Evolutionary conservation across 1,140 invertebrate species (phyloP).

Genomic region (Acromyrmex echinatior): DNA sequence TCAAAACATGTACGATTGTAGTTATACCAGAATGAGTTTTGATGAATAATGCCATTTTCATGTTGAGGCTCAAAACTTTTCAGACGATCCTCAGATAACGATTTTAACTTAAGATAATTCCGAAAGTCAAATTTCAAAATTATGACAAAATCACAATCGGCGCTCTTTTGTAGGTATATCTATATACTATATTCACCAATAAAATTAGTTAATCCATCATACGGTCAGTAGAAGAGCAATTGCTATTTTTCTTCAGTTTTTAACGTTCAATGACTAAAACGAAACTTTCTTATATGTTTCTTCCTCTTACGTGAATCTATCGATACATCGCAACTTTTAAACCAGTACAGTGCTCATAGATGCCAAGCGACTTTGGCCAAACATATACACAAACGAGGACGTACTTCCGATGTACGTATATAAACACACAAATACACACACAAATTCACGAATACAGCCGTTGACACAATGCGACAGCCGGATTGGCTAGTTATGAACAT

Average conservation of each 20-base stretch:
- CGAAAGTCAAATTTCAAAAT: neutral
- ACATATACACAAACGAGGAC: neutral
- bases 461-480: constrained; percentile 39
- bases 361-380: constrained; percentile 18
- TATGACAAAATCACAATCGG: neutral
- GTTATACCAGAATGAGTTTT: too few relatives aligned
- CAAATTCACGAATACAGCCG: constrained; percentile 28
- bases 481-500: constrained; percentile 78
- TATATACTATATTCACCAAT: neutral
- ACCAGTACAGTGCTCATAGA: constrained; percentile 21
- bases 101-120: neutral
- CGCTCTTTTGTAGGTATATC: too few relatives aligned
- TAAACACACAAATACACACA: constrained; percentile 44
- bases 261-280: neutral
- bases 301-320: constrained; percentile 17
- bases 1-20: too few relatives aligned
- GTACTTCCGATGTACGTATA: neutral
- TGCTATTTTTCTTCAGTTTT: neutral
- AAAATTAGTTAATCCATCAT: neutral
- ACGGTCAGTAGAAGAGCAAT: neutral
- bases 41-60: too few relatives aligned
- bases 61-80: too few relatives aligned
- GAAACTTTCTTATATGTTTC: neutral
- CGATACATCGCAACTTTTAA: constrained; percentile 45
- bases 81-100: too few relatives aligned